Evolutionary conservation across 2,888 invertebrate species (phyloP).

Genomic region (Caenorhabditis macrosperma): DNA sequence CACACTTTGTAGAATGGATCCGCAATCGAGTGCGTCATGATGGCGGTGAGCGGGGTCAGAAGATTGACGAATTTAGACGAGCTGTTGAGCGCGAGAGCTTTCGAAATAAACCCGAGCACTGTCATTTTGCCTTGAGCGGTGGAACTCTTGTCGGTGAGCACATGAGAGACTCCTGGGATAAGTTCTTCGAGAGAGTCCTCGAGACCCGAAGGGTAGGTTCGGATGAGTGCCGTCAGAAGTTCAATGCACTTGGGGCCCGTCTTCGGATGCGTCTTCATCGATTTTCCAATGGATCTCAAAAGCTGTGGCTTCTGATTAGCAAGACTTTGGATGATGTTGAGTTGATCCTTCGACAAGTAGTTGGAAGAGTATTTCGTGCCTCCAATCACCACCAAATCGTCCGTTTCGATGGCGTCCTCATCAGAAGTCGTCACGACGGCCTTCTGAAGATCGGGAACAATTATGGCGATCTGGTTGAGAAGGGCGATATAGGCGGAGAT

Average conservation of each 20-base stretch:
- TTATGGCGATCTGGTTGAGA: conserved; percentile 90
- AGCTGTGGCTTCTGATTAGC: conserved; percentile 18
- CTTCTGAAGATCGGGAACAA: conserved; percentile 56
- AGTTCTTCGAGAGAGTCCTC: conserved; percentile 89
- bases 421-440: conserved; percentile 24
- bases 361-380: conserved; percentile 28
- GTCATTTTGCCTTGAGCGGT: conserved; percentile 91
- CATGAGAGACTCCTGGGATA: conserved; percentile 90
- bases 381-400: conserved; percentile 45
- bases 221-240: conserved; percentile 90
- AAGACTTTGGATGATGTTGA: conserved; percentile 42
- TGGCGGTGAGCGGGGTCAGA: conserved; percentile 80
- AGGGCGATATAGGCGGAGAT: conserved; percentile 96
- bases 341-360: conserved; percentile 35
- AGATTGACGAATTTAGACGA: conserved; percentile 86
- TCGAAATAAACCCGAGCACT: conserved; percentile 89
- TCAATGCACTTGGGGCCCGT: conserved; percentile 93
- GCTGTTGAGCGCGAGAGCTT: conserved; percentile 20
- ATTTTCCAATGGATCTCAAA: conserved; percentile 87
- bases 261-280: conserved; percentile 87
- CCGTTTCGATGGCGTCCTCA: conserved; percentile 41
- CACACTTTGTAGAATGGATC: conserved; percentile 93
- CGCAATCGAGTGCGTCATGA: conserved; percentile 91
- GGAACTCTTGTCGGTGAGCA: conserved; percentile 65
- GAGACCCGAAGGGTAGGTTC: conserved; percentile 84